Base-by-base conservation (phyloP, 2,888 invertebrate genomes). In the Cynaeus angustus region DNA sequence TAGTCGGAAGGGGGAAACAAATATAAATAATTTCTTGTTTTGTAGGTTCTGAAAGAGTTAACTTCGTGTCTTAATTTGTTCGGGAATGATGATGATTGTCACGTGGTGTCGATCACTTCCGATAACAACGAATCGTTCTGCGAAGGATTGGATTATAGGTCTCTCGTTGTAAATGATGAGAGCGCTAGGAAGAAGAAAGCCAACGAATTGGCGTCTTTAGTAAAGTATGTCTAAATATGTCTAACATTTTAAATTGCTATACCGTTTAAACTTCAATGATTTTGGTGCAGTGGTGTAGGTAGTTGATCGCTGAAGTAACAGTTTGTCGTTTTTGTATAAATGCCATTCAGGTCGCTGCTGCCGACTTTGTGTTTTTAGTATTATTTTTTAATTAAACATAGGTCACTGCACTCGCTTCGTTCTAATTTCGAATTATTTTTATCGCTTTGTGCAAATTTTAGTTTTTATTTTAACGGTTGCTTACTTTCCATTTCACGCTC, bases 91-190 rank as follows among this genome's bases (percentile, higher is more conserved):
- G 87, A 88, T 61, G 88, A 89, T 14, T 91, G 91, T 74, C 83
- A 89, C 76, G 88, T 89, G 1, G 94, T 96, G 67, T 86, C 94
- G 73, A 82, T 97, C 14, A 91, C 91, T 55, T 94, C 95, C 5
- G 56, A 56, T 26, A 91, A 91, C 59, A 92, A 92, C 56, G 89
- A 89, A 50, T 89, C 90, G 46, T 92, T 96, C 80, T 96, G 94
- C 82, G 92, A 93, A 74, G 96, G 95, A 21, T 86, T 97, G 72
- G 94, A 97, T 84, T 89, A 96, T 66, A 89, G 89, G 66, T 88
- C 89, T 64, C 84, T 96, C 38, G 82, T 93, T 38, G 85, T 89
- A 71, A 86, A 88, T 16, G 87, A 90, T 76, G 85, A 88, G 43
- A 90, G 90, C 37, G 88, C 88, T 75, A 88, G 92, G 71, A 88